A percentile compares a stretch with the other conserved stretches of the same genome.
Conservation (phyloP, 2,797 vertebrate species). For the Benthosema pterotum region DNA sequence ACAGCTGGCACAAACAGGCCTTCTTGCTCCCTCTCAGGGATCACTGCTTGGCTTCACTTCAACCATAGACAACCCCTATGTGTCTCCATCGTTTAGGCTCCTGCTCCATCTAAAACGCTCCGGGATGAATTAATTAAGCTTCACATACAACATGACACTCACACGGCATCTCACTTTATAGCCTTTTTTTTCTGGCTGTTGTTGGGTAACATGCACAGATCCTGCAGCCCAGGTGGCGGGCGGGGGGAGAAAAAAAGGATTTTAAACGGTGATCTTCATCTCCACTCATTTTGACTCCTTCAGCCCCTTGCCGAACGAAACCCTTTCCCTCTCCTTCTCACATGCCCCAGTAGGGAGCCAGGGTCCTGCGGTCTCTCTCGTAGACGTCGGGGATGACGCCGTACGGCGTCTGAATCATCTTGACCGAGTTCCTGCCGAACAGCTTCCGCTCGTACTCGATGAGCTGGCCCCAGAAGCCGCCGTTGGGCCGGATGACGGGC, state of each 20-base stretch:
- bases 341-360: constrained; percentile 95
- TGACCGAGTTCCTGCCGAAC: constrained; percentile 93
- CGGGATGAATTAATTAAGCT: constrained; percentile 50
- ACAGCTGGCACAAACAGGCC: too few species aligned
- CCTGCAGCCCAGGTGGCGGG: constrained; percentile 41
- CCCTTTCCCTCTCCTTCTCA: constrained; percentile 64
- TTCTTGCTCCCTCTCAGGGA: constrained; percentile 42
- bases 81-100: constrained; percentile 21
- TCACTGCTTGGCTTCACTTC: constrained; percentile 20
- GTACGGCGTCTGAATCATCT: constrained; percentile 97
- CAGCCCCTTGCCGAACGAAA: too few species aligned
- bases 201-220: constrained; percentile 32
- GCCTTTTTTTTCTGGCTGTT: constrained; percentile 39
- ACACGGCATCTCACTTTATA: constrained; percentile 41
- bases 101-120: constrained; percentile 43
- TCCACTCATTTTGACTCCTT: constrained; percentile 21
- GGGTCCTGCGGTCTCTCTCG: constrained; percentile 90
- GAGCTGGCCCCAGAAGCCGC: constrained; percentile 97
- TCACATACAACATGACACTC: constrained; percentile 60
- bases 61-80: constrained; percentile 30
- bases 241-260: constrained; percentile 36
- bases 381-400: constrained; percentile 94
- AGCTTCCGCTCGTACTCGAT: constrained; percentile 97
- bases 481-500: constrained; percentile 93
- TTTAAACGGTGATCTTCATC: constrained; percentile 7